These are phyloP conservation scores for Oryzaephilus surinamensis DNA, from an alignment of 1,140 invertebrate genomes.

Conservation along the genomic window DNA sequence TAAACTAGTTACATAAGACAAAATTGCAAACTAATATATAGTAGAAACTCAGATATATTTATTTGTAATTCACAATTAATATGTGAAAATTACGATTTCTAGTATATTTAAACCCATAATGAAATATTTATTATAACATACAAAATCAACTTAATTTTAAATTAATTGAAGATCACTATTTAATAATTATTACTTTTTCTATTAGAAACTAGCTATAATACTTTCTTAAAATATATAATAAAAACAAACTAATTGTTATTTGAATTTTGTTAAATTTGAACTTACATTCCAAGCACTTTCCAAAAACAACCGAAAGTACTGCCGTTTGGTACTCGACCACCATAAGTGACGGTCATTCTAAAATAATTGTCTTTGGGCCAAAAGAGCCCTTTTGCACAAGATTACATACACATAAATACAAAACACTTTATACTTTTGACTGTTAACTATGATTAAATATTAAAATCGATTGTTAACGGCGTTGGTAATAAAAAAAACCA, in stretches of 20 bases:
- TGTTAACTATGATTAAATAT: not conserved
- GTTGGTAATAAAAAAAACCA: not conserved
- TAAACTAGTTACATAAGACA: too few species aligned
- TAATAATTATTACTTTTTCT: not conserved
- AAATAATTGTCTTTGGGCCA: constrained; percentile 8
- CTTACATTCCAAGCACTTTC: constrained; percentile 30
- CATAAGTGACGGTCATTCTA: constrained; percentile 76
- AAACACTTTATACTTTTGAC: not conserved
- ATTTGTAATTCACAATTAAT: too few species aligned
- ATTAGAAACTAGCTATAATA: not conserved
- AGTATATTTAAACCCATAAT: not conserved
- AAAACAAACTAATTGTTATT: not conserved
- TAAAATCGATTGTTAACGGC: not conserved
- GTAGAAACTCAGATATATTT: too few species aligned
- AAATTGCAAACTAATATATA: too few species aligned
- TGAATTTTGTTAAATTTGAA: not conserved
- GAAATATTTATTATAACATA: not conserved
- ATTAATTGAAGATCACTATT: not conserved
- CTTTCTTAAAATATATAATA: not conserved
- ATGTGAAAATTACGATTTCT: too few species aligned
- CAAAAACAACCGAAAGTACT: constrained; percentile 86
- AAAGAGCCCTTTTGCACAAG: constrained; percentile 4
- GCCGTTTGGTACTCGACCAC: constrained; percentile 77
- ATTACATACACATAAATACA: constrained; percentile 1
- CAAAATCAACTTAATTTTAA: not conserved